Percentiles rank a stretch among this genome's conserved stretches.
These are phyloP conservation scores for Serrognathus titanus DNA, from an alignment of 2,888 invertebrate species.

Conservation along the genomic window DNA sequence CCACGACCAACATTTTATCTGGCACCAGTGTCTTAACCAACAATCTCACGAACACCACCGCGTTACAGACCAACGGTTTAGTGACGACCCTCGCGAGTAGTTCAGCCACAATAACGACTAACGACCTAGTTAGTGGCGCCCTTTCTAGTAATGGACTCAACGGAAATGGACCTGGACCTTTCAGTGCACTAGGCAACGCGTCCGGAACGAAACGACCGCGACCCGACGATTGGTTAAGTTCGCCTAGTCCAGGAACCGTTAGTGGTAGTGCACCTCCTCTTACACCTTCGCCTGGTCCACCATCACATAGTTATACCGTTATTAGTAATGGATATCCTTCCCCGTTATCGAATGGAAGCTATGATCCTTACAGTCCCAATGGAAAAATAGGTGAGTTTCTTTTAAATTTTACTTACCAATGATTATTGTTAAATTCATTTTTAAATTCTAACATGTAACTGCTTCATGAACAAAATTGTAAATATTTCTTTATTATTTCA, in stretches of 20 bases:
- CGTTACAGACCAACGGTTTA: constrained; percentile 36
- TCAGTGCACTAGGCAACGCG: constrained; percentile 28
- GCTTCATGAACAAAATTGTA: too few species aligned
- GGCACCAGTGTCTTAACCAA: constrained; percentile 31
- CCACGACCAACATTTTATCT: constrained; percentile 27
- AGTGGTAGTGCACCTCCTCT: constrained; percentile 51
- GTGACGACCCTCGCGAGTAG: constrained; percentile 34
- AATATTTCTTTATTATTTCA: too few species aligned
- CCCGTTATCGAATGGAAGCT: constrained; percentile 83
- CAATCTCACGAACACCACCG: constrained; percentile 29
- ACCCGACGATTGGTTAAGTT: constrained; percentile 63
- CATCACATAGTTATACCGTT: constrained; percentile 50
- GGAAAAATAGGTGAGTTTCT: constrained; percentile 77
- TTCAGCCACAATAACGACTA: constrained; percentile 23
- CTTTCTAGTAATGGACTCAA: constrained; percentile 31
- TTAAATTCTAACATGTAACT: too few species aligned
- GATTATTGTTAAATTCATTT: too few species aligned
- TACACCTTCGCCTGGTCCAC: constrained; percentile 66
- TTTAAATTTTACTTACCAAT: neutral
- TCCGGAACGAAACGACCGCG: constrained; percentile 54
- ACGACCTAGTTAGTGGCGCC: constrained; percentile 36
- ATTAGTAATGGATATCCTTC: constrained; percentile 79
- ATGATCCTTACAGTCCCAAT: constrained; percentile 88
- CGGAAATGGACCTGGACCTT: constrained; percentile 13
- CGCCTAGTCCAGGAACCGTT: constrained; percentile 57